Base-by-base conservation (phyloP, 1,140 invertebrate species). In the Spodoptera litura region DNA sequence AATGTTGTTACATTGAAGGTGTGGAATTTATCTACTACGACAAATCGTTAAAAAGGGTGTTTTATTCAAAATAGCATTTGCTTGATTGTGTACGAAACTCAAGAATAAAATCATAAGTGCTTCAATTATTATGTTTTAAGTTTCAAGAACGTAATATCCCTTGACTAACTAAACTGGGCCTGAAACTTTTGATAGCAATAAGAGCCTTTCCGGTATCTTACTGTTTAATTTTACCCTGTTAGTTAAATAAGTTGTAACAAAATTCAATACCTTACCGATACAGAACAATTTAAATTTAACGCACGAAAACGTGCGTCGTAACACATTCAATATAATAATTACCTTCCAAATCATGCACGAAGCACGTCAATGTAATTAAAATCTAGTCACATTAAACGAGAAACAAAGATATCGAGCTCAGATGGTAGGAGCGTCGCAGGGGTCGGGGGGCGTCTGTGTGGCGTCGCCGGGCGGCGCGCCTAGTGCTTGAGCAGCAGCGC, bases 401-500 rank as follows among this genome's bases (percentile, higher is more conserved):
- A 59, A 74, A 59, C 20, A 74, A 74, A 51, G 44, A 74, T 51
- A 35, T 72, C 3, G 8, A 20, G 71, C 71, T 49, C 64, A 66
- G 66, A 76, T 78, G 58, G 15, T 58, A 49, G 13, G 53, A 53
- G 72, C 73, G 77, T 82, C 74, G 83, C 82, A 85, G 88, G 78
- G 83, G 84, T 90, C 87, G 85, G 81, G 86, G 79, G 86, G 76
- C 81, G 83, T 81, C 56, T 20, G 80, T 80, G 27, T 59, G 58
- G 79, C 66, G 31, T 15, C 31, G 31, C 9, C 38, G 35, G 2
- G 55, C n/a, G 66, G 13, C 20, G 13, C 20, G 84, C 79, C 83
- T 89, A 94, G 82, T 94, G 92, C 78, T 95, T 95, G 89, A 95
- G 95, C 79, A 95, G 92, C 56, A 95, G 92, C 81, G 96, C 95